Evolutionary conservation across 2,113 vertebrate genomes (phyloP).

Genomic region (Malurus alboscapulatus): DNA sequence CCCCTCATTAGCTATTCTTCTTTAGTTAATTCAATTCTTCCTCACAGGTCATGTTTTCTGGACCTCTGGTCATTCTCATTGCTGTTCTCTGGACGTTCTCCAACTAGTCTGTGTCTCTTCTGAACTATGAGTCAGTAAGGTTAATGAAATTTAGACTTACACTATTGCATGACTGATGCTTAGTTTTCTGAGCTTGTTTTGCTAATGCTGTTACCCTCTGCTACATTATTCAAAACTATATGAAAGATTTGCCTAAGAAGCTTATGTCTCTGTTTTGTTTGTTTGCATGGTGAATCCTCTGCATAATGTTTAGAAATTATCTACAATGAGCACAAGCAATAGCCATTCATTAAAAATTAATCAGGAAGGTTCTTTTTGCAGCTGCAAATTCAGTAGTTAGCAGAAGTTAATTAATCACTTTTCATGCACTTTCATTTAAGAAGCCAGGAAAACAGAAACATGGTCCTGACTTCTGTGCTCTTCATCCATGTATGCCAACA

Average conservation of each 20-base stretch:
- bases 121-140: background rate
- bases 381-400: background rate
- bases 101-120: background rate
- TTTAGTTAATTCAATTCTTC: background rate
- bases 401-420: background rate
- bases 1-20: background rate
- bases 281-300: background rate
- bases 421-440: background rate
- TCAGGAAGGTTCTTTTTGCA: background rate
- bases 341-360: background rate
- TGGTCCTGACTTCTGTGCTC: background rate
- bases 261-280: background rate
- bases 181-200: background rate
- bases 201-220: background rate
- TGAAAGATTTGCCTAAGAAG: background rate
- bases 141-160: conserved; percentile 35
- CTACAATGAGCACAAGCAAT: background rate
- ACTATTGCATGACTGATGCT: background rate
- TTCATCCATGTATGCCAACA: background rate
- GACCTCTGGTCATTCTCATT: background rate
- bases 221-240: background rate
- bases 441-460: background rate
- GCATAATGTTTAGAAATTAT: background rate
- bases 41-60: background rate
- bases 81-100: background rate